Evolutionary conservation across 2,797 vertebrate species (phyloP).

Genomic region (Phoxinus dragarum): DNA sequence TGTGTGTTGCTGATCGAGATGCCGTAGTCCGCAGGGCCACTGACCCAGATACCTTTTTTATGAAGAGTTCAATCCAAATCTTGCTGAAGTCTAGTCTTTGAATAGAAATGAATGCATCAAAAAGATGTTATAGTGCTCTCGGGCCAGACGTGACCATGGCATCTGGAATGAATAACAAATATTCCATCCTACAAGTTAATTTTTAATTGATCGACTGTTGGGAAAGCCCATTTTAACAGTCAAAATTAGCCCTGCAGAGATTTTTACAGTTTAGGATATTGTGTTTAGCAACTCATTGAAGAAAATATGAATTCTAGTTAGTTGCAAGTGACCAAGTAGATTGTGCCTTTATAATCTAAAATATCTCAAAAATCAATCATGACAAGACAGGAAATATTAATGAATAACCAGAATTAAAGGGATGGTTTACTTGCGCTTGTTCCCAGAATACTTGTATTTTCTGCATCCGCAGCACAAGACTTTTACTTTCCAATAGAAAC

Average conservation of each 20-base stretch:
- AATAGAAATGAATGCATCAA: slow-evolving; percentile 10
- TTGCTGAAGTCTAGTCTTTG: slow-evolving; percentile 5
- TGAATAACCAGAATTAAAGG: slow-evolving; percentile 4
- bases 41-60: background rate
- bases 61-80: background rate
- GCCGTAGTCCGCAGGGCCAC: background rate
- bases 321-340: background rate
- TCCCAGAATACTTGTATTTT: slow-evolving; percentile 12
- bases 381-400: background rate
- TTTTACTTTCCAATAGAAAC: slow-evolving; percentile 63
- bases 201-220: slow-evolving; percentile 74
- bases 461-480: slow-evolving; percentile 58
- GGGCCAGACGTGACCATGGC: slow-evolving; percentile 70
- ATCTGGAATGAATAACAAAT: slow-evolving; percentile 79
- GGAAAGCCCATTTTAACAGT: slow-evolving; percentile 74
- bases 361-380: background rate
- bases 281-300: background rate
- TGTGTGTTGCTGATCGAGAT: background rate
- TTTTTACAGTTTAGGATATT: slow-evolving; percentile 2
- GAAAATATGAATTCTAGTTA: background rate
- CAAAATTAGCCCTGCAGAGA: background rate
- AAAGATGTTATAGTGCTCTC: slow-evolving; percentile 46
- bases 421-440: slow-evolving; percentile 1
- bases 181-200: slow-evolving; percentile 78
- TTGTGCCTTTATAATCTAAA: background rate